Base-by-base conservation (phyloP, 2,113 vertebrate species). In the Hoplias malabaricus region DNA sequence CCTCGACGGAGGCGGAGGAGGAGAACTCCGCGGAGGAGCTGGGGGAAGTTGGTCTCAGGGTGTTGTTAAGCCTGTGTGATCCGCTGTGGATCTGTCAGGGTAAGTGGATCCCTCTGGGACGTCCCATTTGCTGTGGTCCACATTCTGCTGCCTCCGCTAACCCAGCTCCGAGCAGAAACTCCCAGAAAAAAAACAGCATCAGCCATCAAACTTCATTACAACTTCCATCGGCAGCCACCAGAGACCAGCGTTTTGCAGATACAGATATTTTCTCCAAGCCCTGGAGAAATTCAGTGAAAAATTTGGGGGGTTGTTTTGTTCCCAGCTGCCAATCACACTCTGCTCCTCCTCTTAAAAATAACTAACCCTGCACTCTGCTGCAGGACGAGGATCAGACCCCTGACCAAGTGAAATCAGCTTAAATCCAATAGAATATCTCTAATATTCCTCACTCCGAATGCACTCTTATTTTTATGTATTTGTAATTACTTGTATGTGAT, bases 31-130 rank as follows among this genome's bases (percentile, higher is more conserved):
- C 21, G 7, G 21, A 11, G 7, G 31, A 34, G 23, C 34, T 8
- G 46, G 19, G 36, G 27, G 21, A 62, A 34, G 56, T 16, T 25
- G 29, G 43, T 50, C 53, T 63, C 29, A 29, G 33, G 50, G 48
- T 63, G 42, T 42, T 78, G 46, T 65, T 71, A 36, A 33, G 57
- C 33, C 19, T 36, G 31, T 36, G 33, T 63, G 59, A 63, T 63
- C 87, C 88, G 82, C 87, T 87, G 85, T 62, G 75, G 84, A 50
- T 81, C 82, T 87, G 87, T 90, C 90, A 90, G 79, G 83, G 74
- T 82, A 69, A 73, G 59, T 56, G 79, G 88, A 82, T 87, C 88
- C 87, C 87, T 77, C 19, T 63, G 83, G 88, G 87, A 80, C 82
- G 78, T 83, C 66, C 85, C 84, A 77, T 84, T 87, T 86, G 79